Evolutionary conservation across 2,113 vertebrate species (phyloP).

Genomic region (Plestiodon gilberti): DNA sequence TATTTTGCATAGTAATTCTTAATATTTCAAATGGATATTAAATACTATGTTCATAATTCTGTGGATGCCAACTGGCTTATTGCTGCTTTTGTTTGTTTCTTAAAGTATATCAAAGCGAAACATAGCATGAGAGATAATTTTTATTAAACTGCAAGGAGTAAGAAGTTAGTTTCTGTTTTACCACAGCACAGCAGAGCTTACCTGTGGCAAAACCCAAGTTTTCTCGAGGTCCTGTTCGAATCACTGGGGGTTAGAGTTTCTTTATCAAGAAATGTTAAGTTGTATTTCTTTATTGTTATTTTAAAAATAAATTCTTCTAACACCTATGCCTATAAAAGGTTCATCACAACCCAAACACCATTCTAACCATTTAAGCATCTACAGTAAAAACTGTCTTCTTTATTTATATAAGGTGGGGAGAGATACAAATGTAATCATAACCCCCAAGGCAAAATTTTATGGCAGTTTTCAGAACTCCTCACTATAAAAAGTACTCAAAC

Average conservation of each 20-base stretch:
- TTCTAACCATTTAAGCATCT: conserved; percentile 83
- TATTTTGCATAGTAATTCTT: background rate
- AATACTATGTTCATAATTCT: background rate
- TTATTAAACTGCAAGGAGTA: background rate
- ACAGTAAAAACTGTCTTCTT: conserved; percentile 84
- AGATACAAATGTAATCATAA: conserved; percentile 85
- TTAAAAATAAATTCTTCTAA: conserved; percentile 76
- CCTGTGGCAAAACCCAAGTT: background rate
- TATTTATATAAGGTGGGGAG: conserved; percentile 83
- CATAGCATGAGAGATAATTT: background rate
- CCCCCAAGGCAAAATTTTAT: conserved; percentile 82
- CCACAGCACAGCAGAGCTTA: background rate
- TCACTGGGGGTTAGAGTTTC: conserved; percentile 37
- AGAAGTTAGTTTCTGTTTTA: background rate
- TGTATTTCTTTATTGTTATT: conserved; percentile 77
- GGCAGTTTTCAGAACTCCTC: conserved; percentile 80
- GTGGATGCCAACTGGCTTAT: background rate
- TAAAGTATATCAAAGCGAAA: background rate
- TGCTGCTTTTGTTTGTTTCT: background rate
- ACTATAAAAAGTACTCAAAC: conserved; percentile 81
- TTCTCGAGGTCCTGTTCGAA: conserved; percentile 37
- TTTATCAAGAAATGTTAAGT: conserved; percentile 71
- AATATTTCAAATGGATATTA: background rate
- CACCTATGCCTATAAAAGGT: conserved; percentile 80
- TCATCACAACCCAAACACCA: conserved; percentile 77